Conservation (phyloP, 2,113 vertebrate species). For the Neomonachus schauinslandi region DNA sequence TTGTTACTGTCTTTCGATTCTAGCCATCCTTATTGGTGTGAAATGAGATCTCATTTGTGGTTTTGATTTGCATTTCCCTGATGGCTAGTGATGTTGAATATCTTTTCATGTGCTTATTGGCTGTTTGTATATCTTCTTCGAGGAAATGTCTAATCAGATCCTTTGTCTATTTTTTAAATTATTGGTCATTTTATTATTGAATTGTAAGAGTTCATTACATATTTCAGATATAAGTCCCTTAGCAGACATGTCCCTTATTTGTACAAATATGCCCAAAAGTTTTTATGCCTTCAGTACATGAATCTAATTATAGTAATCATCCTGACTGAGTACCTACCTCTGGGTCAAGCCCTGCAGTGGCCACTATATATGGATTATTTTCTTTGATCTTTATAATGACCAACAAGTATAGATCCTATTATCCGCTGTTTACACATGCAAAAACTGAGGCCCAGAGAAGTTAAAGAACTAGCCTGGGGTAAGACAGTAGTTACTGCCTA, state of each 20-base stretch:
- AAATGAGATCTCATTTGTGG: not conserved
- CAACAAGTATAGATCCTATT: not conserved
- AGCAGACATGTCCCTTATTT: not conserved
- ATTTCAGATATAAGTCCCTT: not conserved
- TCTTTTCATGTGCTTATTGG: not conserved
- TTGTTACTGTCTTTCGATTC: not conserved
- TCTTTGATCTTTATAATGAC: conserved; percentile 7
- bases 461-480: not conserved
- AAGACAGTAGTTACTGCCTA: not conserved
- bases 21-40: not conserved
- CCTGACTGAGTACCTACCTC: not conserved
- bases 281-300: not conserved
- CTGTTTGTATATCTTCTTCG: not conserved
- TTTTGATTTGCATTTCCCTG: conserved; percentile 4
- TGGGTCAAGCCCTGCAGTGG: not conserved
- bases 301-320: not conserved
- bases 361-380: not conserved
- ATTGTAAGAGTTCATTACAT: not conserved
- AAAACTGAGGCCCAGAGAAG: not conserved
- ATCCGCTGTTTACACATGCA: not conserved
- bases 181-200: not conserved
- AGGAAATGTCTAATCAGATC: not conserved
- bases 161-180: not conserved
- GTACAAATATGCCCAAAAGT: not conserved
- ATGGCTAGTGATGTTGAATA: not conserved